phyloP scores from a whole-genome alignment of 2,888 invertebrate species.

The Tanaodytes sp. region DNA sequence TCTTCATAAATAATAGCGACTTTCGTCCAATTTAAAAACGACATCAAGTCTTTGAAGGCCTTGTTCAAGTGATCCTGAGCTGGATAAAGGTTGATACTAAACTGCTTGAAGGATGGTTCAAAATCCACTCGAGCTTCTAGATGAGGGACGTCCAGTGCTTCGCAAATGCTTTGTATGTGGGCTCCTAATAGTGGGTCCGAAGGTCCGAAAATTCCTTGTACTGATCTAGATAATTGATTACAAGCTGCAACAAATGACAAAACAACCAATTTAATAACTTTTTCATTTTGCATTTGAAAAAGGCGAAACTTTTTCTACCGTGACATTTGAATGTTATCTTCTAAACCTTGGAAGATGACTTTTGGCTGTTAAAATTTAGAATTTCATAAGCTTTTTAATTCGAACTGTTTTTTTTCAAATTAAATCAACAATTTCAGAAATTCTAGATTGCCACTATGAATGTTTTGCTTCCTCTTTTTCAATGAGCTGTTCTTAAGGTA shows the following conservation, averaged over 20 bases:
- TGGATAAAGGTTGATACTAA: conserved; percentile 92
- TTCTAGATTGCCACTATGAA: too few species aligned
- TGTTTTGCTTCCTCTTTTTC: too few species aligned
- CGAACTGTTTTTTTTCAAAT: too few species aligned
- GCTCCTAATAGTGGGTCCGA: conserved; percentile 86
- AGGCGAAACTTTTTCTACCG: too few species aligned
- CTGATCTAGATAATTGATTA: conserved; percentile 86
- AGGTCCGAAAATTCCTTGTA: conserved; percentile 91
- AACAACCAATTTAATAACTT: too few species aligned
- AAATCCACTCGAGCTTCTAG: conserved; percentile 84
- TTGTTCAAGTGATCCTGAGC: conserved; percentile 85
- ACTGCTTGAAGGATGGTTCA: conserved; percentile 79
- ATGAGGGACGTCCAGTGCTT: conserved; percentile 91
- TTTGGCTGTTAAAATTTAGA: too few species aligned
- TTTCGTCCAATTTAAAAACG: conserved; percentile 92
- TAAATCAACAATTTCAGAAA: too few species aligned
- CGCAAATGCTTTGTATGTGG: conserved; percentile 91
- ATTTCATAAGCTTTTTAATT: neutral
- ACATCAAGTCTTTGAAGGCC: conserved; percentile 89
- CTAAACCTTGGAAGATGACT: too few species aligned
- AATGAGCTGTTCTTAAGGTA: too few species aligned
- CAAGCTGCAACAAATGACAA: conserved; percentile 79
- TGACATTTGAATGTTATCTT: too few species aligned
- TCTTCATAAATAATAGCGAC: conserved; percentile 96
- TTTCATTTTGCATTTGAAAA: too few species aligned